Base-by-base conservation (phyloP, 2,113 vertebrate genomes). In the Picathartes gymnocephalus region DNA sequence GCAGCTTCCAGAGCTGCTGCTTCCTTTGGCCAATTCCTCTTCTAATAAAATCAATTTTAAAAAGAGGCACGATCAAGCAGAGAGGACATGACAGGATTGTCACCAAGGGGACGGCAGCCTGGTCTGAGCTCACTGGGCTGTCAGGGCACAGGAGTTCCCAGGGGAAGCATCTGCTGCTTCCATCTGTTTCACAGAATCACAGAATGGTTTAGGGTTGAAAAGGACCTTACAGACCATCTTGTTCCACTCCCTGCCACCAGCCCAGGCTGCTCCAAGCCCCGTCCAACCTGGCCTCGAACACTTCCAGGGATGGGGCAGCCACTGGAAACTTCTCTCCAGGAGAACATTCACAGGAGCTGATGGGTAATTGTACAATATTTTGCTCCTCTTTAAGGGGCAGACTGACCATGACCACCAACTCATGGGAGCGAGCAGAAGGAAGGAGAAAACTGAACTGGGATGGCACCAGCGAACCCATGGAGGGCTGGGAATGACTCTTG, bases 391-490 rank as follows among this genome's bases (percentile, higher is more conserved):
- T 5, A 9, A 1, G 35, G 47, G 3, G 9, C 9, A 16, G 28
- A 0, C 12, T 13, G 16, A 22, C n/a, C 7, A n/a, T 0, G 8
- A 20, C 14, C 23, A 8, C 3, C 1, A 2, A 16, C 3, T 16
- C 47, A 1, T 0, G 2, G 51, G 7, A 45, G 37, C 0, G 2
- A 54, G 50, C 10, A 2, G 13, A 6, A 1, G 31, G 50, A 54
- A 35, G 15, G 35, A 62, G 28, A 30, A 40, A 74, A 30, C 60
- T n/a, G 58, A 50, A 8, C 37, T 31, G 66, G 90, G 47, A 53
- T n/a, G 25, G 53, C 69, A 60, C 9, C 1, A 0, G 17, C 6
- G 7, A 48, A 20, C 7, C 45, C 37, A 0, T 0, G 3, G 50
- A n/a, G 33, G 57, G 25, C 5, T 1, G 48, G 68, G 65, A 40